These are phyloP conservation scores for Silurus meridionalis DNA, from an alignment of 2,113 vertebrate genomes.

Conservation along the genomic window DNA sequence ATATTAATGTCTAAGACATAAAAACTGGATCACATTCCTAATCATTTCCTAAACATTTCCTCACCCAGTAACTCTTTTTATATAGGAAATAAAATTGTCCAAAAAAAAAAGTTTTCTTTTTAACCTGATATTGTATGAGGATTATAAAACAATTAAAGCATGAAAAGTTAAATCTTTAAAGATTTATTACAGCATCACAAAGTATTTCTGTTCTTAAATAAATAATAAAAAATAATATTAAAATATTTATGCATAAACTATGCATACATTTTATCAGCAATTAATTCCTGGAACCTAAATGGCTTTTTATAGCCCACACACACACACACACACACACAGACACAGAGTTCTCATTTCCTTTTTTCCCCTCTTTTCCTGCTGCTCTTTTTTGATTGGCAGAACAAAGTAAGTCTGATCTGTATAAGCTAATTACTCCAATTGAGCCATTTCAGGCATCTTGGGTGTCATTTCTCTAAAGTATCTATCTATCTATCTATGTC, in stretches of 20 bases:
- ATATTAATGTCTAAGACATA: not conserved
- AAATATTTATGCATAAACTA: too few species aligned
- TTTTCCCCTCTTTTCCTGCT: constrained; percentile 31
- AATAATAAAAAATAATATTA: not conserved
- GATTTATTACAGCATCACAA: not conserved
- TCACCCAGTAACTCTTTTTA: too few species aligned
- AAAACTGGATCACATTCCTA: too few species aligned
- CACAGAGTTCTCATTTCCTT: constrained; percentile 33
- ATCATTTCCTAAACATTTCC: too few species aligned
- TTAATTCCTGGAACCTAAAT: not conserved
- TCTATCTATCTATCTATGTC: not conserved
- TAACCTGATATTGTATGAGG: too few species aligned
- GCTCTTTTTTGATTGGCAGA: constrained; percentile 65
- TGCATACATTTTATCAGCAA: not conserved
- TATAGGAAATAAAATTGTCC: not conserved
- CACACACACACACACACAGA: not conserved
- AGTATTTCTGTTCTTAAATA: not conserved
- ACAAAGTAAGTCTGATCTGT: constrained; percentile 71
- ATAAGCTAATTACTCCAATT: not conserved
- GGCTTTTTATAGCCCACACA: not conserved
- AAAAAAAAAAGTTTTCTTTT: not conserved
- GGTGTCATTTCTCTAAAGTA: not conserved
- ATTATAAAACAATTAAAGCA: too few species aligned
- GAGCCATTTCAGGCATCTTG: not conserved
- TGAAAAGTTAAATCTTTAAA: not conserved